Evolutionary conservation across 1,140 invertebrate species (phyloP), one percentile per base, ranked within the genome.

Genomic region (Oryctes rhinoceros): DNA sequence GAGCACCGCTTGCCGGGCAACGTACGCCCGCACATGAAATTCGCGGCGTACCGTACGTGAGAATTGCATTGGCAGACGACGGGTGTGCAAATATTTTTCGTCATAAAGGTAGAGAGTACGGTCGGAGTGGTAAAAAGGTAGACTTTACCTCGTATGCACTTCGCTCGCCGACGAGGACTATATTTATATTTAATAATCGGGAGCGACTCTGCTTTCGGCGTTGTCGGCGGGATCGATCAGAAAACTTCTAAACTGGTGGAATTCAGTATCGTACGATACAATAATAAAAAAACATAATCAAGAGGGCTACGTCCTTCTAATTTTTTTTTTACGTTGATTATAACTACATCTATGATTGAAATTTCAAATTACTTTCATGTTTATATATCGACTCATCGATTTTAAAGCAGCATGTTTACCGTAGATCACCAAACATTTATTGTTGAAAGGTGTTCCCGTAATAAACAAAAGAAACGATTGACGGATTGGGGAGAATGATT

Each of bases 121-220:
- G 10, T n/a, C 5, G 53, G 7, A 7, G 7, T 4, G 15, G 1
- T 11, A 15, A 59, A 15, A n/a, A 59, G 49, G 10, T 18, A 15
- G 15, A 59, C 15, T 4, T 15, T 4, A n/a, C 47, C 13, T 15
- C 49, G 10, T 53, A n/a, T 53, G 49, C n/a, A 53, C 49, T 53
- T n/a, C 3, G 11, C 11, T 11, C 13, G n/a, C 10, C 49, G 13
- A n/a, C 3, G 53, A 59, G n/a, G n/a, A 59, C 53, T 59, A 4
- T 59, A n/a, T 59, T 59, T 59, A 53, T 59, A 59, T 15, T 59
- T 59, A 59, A 59, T 59, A 59, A 59, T 59, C 53, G 10, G 53
- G 18, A 59, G 18, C n/a, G n/a, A 59, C 13, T 6, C 4, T 15
- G n/a, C 53, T n/a, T n/a, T 59, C 13, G 15, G 53, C 13, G 4